These are phyloP conservation scores for Tylochromis polylepis DNA, from an alignment of 2,113 vertebrate genomes.

Conservation along the genomic window DNA sequence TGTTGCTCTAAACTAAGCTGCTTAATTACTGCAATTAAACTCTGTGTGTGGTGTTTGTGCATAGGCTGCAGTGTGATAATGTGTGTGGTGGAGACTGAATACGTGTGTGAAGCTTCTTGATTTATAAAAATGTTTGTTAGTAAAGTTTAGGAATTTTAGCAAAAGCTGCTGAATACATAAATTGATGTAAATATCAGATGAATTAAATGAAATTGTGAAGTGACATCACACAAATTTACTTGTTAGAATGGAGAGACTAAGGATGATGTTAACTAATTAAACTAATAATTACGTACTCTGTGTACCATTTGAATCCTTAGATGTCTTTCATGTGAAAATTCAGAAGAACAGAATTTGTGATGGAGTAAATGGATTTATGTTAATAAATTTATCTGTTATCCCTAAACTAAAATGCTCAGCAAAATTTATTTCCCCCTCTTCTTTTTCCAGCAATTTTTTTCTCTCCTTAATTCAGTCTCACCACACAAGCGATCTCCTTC, in stretches of 20 bases:
- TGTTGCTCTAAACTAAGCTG: conserved; percentile 66
- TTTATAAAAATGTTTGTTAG: neutral
- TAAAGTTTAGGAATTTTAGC: neutral
- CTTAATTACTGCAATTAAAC: conserved; percentile 70
- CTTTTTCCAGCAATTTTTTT: neutral
- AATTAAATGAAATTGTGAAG: neutral
- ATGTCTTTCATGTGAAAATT: neutral
- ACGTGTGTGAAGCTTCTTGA: neutral
- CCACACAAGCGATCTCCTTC: neutral
- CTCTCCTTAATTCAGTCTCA: neutral
- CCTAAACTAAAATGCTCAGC: neutral
- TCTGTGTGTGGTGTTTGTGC: conserved; percentile 39
- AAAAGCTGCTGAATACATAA: neutral
- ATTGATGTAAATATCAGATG: neutral
- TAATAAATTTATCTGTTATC: neutral
- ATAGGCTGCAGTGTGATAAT: neutral
- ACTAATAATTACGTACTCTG: neutral
- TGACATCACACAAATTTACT: neutral
- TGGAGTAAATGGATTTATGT: neutral
- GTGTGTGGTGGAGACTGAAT: neutral
- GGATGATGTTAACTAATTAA: neutral
- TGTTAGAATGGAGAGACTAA: neutral
- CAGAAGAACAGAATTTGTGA: fast-evolving
- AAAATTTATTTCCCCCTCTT: neutral
- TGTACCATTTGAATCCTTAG: neutral